Percentiles rank a stretch among this genome's conserved stretches.
Evolutionary conservation across 2,113 vertebrate genomes (phyloP).

Genomic region (Dipodomys ordii): DNA sequence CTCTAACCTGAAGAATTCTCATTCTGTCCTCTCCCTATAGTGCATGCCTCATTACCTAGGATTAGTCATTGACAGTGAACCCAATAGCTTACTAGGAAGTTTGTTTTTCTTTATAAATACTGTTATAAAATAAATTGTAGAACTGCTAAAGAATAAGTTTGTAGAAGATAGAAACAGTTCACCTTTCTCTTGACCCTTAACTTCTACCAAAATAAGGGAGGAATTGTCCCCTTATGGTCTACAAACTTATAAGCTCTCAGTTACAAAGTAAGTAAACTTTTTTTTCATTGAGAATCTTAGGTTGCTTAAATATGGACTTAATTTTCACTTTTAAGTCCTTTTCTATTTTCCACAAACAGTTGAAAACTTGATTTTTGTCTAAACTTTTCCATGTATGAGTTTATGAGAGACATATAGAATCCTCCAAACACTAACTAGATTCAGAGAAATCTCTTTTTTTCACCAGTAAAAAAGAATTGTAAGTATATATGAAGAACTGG

Average conservation of each 20-base stretch:
- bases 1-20: constrained; percentile 19
- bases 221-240: neutral
- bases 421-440: neutral
- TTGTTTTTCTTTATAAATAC: neutral
- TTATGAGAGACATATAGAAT: neutral
- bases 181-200: neutral
- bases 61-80: constrained; percentile 25
- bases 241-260: neutral
- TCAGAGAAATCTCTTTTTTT: neutral
- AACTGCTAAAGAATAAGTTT: neutral
- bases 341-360: neutral
- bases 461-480: neutral
- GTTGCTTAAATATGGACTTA: neutral
- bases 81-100: neutral
- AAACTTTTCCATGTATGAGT: neutral
- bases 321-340: neutral
- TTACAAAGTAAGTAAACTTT: neutral
- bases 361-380: neutral
- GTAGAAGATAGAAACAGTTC: neutral
- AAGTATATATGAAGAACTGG: neutral
- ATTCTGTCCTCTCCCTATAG: neutral
- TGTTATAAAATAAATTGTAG: too few relatives aligned
- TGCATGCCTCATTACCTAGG: neutral
- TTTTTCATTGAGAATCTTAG: constrained; percentile 46
- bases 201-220: neutral